A percentile compares a stretch with the other conserved stretches of the same genome.
phyloP scores from a whole-genome alignment of 2,888 invertebrate genomes.

The Clepsis dumicolana region DNA sequence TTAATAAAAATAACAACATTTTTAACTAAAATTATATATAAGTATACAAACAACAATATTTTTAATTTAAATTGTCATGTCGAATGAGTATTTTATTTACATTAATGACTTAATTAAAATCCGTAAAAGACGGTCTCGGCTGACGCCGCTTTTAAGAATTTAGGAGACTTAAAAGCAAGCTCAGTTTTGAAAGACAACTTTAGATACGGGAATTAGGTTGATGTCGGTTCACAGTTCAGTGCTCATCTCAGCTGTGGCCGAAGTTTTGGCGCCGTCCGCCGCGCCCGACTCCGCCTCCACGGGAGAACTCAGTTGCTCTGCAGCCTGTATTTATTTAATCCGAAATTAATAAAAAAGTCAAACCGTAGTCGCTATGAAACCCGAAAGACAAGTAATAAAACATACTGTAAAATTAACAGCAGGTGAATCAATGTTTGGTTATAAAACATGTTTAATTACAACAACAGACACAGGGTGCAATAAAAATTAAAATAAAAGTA shows the following conservation, averaged over 20 bases:
- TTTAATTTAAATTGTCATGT: conserved; percentile 1
- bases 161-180: background rate
- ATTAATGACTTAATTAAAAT: background rate
- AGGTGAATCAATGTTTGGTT: conserved; percentile 27
- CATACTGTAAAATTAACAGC: background rate
- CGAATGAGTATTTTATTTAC: conserved; percentile 20
- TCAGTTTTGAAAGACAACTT: conserved; percentile 10
- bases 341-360: background rate
- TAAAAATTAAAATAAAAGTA: conserved; percentile 29
- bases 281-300: conserved; percentile 55
- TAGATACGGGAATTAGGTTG: background rate
- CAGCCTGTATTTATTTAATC: conserved; percentile 63
- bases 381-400: background rate
- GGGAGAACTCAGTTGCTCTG: conserved; percentile 79
- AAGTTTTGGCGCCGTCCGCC: conserved; percentile 61
- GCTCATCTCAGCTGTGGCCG: conserved; percentile 87
- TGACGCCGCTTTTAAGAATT: background rate
- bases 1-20: conserved; percentile 9
- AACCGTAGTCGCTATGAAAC: background rate
- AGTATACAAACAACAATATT: background rate
- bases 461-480: conserved; percentile 21
- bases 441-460: conserved; percentile 40
- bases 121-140: background rate
- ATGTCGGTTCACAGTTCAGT: conserved; percentile 85
- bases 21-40: background rate